A percentile compares a stretch with the other conserved stretches of the same genome.
Conservation (phyloP, 1,140 invertebrate species). For the Eueides isabella region DNA sequence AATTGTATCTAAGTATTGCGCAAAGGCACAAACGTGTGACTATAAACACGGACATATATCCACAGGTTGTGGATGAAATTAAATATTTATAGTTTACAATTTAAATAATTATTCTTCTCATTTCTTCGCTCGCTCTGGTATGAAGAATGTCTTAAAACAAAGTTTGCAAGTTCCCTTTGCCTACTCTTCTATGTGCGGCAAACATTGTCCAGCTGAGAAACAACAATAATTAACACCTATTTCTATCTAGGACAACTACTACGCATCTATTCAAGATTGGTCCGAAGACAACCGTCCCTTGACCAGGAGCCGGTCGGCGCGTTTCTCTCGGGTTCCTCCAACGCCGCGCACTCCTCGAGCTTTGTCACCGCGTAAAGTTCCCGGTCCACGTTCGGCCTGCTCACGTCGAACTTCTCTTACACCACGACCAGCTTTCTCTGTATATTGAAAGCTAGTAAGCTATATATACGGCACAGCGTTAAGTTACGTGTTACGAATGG, state of each 20-base stretch:
- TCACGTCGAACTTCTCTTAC: constrained; percentile 61
- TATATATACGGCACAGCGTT: neutral
- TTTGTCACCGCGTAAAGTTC: constrained; percentile 56
- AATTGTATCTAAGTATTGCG: no score
- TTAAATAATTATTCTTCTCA: no score
- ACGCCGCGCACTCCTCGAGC: constrained; percentile 60
- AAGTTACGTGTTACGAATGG: neutral
- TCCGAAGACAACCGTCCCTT: constrained; percentile 59
- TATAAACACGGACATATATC: no score
- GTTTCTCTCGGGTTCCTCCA: constrained; percentile 50
- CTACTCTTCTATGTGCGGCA: no score
- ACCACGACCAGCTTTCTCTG: constrained; percentile 69
- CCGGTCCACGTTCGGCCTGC: constrained; percentile 57
- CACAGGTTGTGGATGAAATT: no score
- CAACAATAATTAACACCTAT: neutral
- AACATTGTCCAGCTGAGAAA: no score
- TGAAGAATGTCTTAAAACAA: no score
- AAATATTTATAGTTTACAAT: no score
- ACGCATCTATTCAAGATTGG: constrained; percentile 65
- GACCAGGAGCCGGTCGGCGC: constrained; percentile 66
- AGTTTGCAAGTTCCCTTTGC: no score
- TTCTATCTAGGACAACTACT: constrained; percentile 58
- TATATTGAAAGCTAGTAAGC: constrained; percentile 53
- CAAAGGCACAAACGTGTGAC: no score
- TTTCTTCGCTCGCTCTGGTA: no score